Conservation (phyloP, 2,888 invertebrate species). For the Noctua comes region DNA sequence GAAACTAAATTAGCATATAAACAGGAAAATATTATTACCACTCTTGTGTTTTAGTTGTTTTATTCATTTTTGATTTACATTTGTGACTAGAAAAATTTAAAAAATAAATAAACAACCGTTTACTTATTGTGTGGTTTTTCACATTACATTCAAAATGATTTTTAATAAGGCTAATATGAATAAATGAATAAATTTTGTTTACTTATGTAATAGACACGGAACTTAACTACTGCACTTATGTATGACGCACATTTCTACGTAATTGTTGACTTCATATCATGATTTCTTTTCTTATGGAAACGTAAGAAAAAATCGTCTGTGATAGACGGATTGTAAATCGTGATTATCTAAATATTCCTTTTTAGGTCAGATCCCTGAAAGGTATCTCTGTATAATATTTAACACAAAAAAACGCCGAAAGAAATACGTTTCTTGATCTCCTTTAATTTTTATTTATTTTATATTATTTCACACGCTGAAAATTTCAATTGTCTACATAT, state of each 20-base stretch:
- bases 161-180: background rate
- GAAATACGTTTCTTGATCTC: no score
- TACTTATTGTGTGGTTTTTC: background rate
- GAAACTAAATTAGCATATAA: slow-evolving; percentile 38
- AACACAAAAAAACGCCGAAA: no score
- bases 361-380: no score
- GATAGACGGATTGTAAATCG: no score
- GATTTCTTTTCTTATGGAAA: background rate
- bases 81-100: background rate
- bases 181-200: background rate
- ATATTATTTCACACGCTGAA: no score
- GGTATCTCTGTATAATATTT: no score
- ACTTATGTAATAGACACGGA: background rate
- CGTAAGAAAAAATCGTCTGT: background rate
- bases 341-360: no score
- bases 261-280: background rate
- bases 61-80: background rate
- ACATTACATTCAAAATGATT: background rate
- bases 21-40: slow-evolving; percentile 2
- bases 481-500: no score
- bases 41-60: background rate
- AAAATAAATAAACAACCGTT: background rate
- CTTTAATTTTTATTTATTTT: no score
- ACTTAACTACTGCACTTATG: background rate
- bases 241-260: background rate